Evolutionary conservation across 1,140 invertebrate genomes (phyloP).

Genomic region (Episyrphus balteatus): DNA sequence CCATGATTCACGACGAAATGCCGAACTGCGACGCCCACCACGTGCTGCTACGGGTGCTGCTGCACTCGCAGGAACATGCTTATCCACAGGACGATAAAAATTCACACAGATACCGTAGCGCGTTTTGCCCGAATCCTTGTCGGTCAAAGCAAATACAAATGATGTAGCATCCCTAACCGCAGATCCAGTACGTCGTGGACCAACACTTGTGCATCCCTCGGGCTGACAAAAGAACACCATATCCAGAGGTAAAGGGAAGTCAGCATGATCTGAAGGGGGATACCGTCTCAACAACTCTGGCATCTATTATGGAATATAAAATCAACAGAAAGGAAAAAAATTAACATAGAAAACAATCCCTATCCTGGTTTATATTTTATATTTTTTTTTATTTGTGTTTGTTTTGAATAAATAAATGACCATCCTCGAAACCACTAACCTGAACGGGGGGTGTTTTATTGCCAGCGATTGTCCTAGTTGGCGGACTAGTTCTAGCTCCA

Average conservation of each 20-base stretch:
- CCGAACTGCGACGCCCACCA: constrained; percentile 42
- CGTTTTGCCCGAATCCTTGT: constrained; percentile 91
- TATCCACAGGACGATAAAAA: constrained; percentile 87
- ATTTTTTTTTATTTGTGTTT: not conserved
- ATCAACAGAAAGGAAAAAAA: no score
- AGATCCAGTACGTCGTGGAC: constrained; percentile 60
- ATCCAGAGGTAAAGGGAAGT: constrained; percentile 93
- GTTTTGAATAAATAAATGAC: not conserved
- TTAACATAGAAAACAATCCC: constrained; percentile 3
- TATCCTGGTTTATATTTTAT: not conserved
- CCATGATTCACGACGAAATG: constrained; percentile 72
- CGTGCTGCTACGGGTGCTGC: constrained; percentile 8
- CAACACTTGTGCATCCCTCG: constrained; percentile 90
- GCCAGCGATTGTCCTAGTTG: constrained; percentile 46
- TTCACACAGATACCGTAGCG: constrained; percentile 96
- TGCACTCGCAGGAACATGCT: constrained; percentile 24
- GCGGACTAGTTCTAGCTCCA: constrained; percentile 65
- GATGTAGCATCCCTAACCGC: constrained; percentile 82
- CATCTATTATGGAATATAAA: constrained; percentile 41
- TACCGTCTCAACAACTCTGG: constrained; percentile 91
- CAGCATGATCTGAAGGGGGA: constrained; percentile 92
- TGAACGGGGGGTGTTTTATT: constrained; percentile 57
- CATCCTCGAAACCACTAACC: constrained; percentile 42
- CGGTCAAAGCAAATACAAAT: constrained; percentile 97
- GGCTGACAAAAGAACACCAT: constrained; percentile 99